phyloP scores from a whole-genome alignment of 64 coral and sea anemone genomes.

The Montipora foliosa region DNA sequence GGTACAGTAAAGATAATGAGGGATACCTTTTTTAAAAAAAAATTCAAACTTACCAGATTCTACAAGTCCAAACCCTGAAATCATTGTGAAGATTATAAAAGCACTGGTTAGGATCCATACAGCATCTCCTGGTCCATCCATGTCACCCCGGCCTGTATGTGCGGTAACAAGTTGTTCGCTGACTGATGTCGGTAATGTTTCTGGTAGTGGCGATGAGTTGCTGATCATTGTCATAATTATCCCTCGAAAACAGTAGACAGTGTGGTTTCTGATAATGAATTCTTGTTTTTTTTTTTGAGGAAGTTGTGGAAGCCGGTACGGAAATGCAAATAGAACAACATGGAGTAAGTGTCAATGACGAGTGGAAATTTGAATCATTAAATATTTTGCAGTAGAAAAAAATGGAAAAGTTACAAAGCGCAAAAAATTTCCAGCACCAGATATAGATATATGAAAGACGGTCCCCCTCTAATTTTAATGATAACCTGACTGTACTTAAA shows the following conservation, averaged over 20 bases:
- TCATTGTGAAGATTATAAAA: conserved; percentile 97
- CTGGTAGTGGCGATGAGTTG: background rate
- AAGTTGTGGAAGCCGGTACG: background rate
- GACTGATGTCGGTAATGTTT: background rate
- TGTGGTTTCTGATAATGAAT: background rate
- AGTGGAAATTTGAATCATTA: no score
- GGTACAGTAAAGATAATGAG: background rate
- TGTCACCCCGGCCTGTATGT: background rate
- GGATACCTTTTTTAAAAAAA: background rate
- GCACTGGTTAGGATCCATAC: conserved; percentile 95
- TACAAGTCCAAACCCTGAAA: conserved; percentile 93
- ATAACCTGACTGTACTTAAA: no score
- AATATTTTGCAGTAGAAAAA: no score
- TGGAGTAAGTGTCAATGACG: no score
- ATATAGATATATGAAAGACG: no score
- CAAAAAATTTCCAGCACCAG: no score
- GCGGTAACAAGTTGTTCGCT: background rate
- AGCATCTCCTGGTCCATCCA: conserved; percentile 82
- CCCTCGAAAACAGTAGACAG: background rate
- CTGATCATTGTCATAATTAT: background rate
- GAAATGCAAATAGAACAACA: no score
- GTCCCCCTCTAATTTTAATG: no score
- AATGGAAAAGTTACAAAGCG: no score
- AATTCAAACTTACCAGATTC: conserved; percentile 74
- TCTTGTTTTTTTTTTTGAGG: background rate